Conservation (phyloP, 2,888 invertebrate genomes). For the Perdita meconis region DNA sequence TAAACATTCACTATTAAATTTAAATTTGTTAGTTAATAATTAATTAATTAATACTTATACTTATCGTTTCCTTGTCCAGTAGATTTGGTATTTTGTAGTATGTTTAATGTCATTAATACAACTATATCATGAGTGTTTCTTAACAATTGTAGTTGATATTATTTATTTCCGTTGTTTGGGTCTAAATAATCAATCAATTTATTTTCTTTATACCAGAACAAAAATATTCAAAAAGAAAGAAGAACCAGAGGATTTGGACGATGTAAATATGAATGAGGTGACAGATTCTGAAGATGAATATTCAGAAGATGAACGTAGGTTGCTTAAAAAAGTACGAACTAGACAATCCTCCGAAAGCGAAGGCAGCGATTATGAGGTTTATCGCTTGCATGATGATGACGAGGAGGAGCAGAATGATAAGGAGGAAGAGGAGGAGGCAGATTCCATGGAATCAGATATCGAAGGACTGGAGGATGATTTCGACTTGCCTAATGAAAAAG, state of each 20-base stretch:
- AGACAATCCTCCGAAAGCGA: conserved; percentile 85
- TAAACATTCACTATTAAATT: too few relatives aligned
- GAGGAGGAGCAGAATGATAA: conserved; percentile 83
- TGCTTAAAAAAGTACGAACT: conserved; percentile 87
- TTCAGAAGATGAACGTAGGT: conserved; percentile 87
- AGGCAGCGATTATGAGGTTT: conserved; percentile 87
- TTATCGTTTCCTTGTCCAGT: too few relatives aligned
- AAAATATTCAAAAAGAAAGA: conserved; percentile 15
- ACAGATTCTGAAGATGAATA: conserved; percentile 91
- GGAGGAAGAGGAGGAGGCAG: conserved; percentile 81
- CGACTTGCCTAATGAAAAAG: conserved; percentile 91
- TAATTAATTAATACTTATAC: too few relatives aligned
- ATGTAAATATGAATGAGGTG: conserved; percentile 87
- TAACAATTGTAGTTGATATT: too few relatives aligned
- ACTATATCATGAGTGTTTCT: too few relatives aligned
- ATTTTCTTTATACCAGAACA: neutral
- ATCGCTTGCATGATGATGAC: conserved; percentile 85
- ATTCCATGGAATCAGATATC: conserved; percentile 87
- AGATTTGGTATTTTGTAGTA: too few relatives aligned
- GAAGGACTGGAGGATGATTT: conserved; percentile 89
- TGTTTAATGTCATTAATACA: too few relatives aligned
- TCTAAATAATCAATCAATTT: neutral
- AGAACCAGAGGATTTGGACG: conserved; percentile 66
- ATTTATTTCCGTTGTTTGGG: neutral
- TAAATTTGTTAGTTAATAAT: too few relatives aligned